These are phyloP conservation scores for Semicossyphus pulcher DNA, from an alignment of 2,113 vertebrate species.

Conservation along the genomic window DNA sequence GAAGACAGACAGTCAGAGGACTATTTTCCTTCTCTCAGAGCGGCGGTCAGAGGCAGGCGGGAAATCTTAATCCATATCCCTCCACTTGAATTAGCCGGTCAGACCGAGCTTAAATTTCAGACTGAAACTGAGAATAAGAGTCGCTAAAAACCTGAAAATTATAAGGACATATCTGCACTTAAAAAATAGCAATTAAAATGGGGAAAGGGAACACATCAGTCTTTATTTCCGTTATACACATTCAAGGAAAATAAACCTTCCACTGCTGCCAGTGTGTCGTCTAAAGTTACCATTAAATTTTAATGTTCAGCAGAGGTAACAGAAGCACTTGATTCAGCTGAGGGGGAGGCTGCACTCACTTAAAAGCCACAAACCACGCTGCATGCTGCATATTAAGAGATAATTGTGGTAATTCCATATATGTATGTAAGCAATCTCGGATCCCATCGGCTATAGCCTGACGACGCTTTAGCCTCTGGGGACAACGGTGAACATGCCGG, in stretches of 20 bases:
- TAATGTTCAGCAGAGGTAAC: slow-evolving; percentile 1
- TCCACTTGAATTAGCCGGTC: slow-evolving; percentile 15
- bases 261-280: background rate
- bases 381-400: background rate
- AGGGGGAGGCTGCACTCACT: slow-evolving; percentile 3
- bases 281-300: slow-evolving; percentile 7
- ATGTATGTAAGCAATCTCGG: too few relatives aligned
- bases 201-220: background rate
- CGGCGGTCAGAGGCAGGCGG: background rate
- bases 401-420: background rate
- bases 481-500: too few relatives aligned
- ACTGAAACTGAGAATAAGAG: background rate
- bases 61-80: slow-evolving; percentile 37
- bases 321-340: slow-evolving; percentile 4
- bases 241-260: background rate
- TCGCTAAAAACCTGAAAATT: background rate
- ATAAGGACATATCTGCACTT: too few relatives aligned
- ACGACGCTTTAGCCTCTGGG: too few relatives aligned
- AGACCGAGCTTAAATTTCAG: slow-evolving; percentile 1
- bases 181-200: background rate
- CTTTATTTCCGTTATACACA: background rate
- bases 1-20: background rate
- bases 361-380: too few relatives aligned
- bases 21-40: background rate
- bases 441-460: too few relatives aligned